These are phyloP conservation scores for Drosophila pruinosa DNA, from an alignment of 1,140 invertebrate genomes.

Conservation along the genomic window DNA sequence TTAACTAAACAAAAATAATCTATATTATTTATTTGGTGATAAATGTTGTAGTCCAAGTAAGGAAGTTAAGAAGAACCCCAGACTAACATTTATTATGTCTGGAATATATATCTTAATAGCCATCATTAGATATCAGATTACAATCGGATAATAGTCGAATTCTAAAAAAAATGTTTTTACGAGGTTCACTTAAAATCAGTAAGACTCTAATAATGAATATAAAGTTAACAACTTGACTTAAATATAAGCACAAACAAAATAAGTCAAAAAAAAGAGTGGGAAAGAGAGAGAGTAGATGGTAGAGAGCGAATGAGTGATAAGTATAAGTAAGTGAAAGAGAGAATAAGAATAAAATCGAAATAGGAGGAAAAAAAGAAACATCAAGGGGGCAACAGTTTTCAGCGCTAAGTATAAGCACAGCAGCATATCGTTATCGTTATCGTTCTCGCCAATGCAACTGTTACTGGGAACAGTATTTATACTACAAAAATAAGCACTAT, in stretches of 20 bases:
- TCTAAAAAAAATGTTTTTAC: neutral
- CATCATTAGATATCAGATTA: neutral
- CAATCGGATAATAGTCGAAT: neutral
- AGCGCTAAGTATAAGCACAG: constrained; percentile 6
- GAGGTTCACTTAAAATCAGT: neutral
- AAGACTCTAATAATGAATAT: neutral
- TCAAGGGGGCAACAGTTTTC: constrained; percentile 18
- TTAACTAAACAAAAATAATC: too few relatives aligned
- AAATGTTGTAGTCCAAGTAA: too few relatives aligned
- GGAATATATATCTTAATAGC: neutral
- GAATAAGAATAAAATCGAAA: constrained; percentile 12
- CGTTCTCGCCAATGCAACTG: neutral
- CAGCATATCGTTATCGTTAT: constrained; percentile 19
- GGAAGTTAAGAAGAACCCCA: too few relatives aligned
- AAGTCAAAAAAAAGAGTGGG: constrained; percentile 7
- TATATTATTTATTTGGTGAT: too few relatives aligned
- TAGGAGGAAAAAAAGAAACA: constrained; percentile 13
- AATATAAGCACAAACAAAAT: neutral
- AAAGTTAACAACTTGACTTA: neutral
- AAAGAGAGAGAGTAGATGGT: neutral
- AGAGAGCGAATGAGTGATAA: constrained; percentile 10
- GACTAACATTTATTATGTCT: neutral
- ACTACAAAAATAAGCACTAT: neutral
- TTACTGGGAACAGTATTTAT: neutral
- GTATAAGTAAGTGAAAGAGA: too few relatives aligned